Base-by-base conservation (phyloP, 1,140 invertebrate genomes). In the Brachionus rubens region DNA sequence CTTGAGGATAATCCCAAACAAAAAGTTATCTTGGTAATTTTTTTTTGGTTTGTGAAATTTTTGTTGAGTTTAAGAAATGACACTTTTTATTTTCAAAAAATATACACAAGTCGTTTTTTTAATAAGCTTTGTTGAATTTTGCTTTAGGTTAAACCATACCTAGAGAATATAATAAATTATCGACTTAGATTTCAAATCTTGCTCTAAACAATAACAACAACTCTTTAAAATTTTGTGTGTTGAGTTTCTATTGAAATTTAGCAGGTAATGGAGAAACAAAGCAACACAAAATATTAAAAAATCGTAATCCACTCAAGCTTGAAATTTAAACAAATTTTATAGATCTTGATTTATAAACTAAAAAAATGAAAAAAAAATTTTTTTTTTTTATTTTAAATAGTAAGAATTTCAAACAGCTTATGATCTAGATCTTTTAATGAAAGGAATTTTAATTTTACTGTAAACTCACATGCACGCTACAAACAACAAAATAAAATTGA, bases 241-340 rank as follows among this genome's bases (percentile, higher is more conserved):
- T n/a, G n/a, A n/a, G n/a, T n/a, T n/a, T 48, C 2, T 33, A 19
- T 59, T 59, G 54, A 59, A 59, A 59, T 59, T 59, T 59, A 59
- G 54, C 54, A 59, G 54, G 30, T 33, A 59, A 59, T 36, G n/a
- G n/a, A n/a, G n/a, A 19, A 7, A 33, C 54, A 59, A 59, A 36
- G 9, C 3, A 36, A 36, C 3, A 36, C 4, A 36, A 36, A 36
- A 9, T 5, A 36, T 5, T 5, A 36, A 36, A 3, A 36, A 59
- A 59, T 40, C 36, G 30, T 4, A 36, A 21, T 59, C 54, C 54
- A 59, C 30, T 59, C n/a, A 59, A 59, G 54, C 54, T 59, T 59
- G 54, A 59, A 59, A 59, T 16, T 59, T 10, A 36, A 9, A 36
- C 36, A 33, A 36, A 52, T 24, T 26, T 6, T 52, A 24, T n/a